A percentile compares a stretch with the other conserved stretches of the same genome.
Evolutionary conservation across 2,113 vertebrate species (phyloP).

Genomic region (Andinoacara biseriatus): DNA sequence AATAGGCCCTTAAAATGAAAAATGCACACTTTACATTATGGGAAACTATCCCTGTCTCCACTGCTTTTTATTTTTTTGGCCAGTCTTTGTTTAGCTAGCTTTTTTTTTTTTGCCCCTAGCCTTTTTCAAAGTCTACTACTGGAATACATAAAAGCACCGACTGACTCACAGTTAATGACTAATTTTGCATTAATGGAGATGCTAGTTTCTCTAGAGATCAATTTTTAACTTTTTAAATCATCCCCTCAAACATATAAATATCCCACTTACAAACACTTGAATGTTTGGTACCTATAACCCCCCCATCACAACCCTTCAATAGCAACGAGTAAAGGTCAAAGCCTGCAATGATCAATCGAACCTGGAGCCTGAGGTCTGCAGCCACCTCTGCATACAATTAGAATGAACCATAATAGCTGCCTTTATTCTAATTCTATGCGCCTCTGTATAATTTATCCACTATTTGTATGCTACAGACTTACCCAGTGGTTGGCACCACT

Average conservation of each 20-base stretch:
- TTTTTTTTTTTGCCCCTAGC: not conserved
- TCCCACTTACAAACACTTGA: not conserved
- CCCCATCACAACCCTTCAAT: conserved; percentile 8
- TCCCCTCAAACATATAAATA: not conserved
- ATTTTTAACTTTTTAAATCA: not conserved
- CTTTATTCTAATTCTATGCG: conserved; percentile 28
- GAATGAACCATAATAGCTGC: conserved; percentile 21
- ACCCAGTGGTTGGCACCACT: conserved; percentile 29
- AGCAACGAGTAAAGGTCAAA: conserved; percentile 18
- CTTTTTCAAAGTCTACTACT: too few relatives aligned
- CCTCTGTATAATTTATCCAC: conserved; percentile 28
- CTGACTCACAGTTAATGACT: not conserved
- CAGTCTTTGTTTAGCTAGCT: not conserved
- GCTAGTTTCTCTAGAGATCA: not conserved
- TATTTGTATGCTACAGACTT: conserved; percentile 36
- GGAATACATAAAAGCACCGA: not conserved
- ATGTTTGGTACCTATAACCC: not conserved
- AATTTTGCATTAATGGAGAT: not conserved
- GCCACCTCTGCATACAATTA: conserved; percentile 18
- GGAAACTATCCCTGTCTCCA: not conserved
- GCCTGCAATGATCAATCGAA: conserved; percentile 2
- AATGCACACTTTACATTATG: not conserved
- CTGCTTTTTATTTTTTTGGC: not conserved
- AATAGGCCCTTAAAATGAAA: not conserved
- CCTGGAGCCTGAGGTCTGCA: conserved; percentile 28